These are phyloP conservation scores for Therioaphis trifolii DNA, from an alignment of 2,888 invertebrate genomes.

Conservation along the genomic window DNA sequence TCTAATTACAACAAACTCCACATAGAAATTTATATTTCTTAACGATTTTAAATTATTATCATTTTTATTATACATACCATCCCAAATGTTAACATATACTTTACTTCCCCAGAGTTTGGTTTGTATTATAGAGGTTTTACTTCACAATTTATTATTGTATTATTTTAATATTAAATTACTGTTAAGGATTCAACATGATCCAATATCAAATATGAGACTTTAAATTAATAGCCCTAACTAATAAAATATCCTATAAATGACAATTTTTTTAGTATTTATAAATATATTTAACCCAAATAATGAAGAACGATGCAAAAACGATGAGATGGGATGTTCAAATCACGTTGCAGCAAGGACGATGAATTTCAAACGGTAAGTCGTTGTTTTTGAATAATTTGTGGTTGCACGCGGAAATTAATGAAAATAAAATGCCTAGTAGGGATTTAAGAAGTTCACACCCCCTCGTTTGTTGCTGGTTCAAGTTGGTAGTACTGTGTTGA, in stretches of 20 bases:
- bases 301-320: constrained; percentile 42
- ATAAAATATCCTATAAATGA: constrained; percentile 7
- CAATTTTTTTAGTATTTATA: constrained; percentile 27
- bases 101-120: neutral
- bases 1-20: neutral
- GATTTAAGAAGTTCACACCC: constrained; percentile 51
- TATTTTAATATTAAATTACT: neutral
- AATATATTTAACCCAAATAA: constrained; percentile 49
- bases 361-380: constrained; percentile 37
- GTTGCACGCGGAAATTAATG: constrained; percentile 21
- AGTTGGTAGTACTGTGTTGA: constrained; percentile 59
- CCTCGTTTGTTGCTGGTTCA: constrained; percentile 55
- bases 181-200: neutral
- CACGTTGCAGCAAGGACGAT: constrained; percentile 34
- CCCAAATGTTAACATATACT: neutral
- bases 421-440: constrained; percentile 37
- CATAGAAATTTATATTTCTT: neutral
- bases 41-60: no score
- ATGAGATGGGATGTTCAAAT: constrained; percentile 32
- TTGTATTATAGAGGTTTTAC: constrained; percentile 12
- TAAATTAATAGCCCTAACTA: neutral
- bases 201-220: neutral
- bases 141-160: neutral
- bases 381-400: constrained; percentile 13
- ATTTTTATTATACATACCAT: neutral